Percentiles rank a stretch among this genome's conserved stretches.
phyloP scores from a whole-genome alignment of 2,113 vertebrate genomes.

The Prochilodus magdalenae region DNA sequence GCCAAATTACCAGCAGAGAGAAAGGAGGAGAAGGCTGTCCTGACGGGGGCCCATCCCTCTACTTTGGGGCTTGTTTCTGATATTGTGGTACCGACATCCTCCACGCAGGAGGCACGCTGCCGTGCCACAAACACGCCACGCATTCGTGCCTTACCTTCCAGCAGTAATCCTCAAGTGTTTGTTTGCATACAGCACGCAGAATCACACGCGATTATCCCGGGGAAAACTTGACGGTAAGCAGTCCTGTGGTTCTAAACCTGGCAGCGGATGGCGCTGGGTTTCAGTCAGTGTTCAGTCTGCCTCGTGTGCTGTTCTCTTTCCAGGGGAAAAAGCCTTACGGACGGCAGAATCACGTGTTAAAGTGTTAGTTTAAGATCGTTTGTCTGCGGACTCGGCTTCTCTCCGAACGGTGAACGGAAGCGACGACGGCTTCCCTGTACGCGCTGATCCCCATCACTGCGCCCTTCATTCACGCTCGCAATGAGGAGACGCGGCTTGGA shows the following conservation, averaged over 20 bases:
- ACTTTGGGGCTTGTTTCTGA: background rate
- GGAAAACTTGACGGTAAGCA: constrained; percentile 64
- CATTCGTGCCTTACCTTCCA: constrained; percentile 7
- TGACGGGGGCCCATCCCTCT: background rate
- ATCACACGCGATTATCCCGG: constrained; percentile 62
- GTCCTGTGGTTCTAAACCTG: constrained; percentile 6
- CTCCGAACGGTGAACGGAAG: constrained; percentile 51
- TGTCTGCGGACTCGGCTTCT: constrained; percentile 58
- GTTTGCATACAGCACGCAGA: background rate
- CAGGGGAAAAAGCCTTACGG: background rate
- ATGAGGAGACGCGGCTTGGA: constrained; percentile 49
- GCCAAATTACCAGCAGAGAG: too few relatives aligned
- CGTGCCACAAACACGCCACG: background rate
- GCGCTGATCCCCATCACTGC: constrained; percentile 65
- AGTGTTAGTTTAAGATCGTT: constrained; percentile 33
- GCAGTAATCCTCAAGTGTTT: constrained; percentile 13
- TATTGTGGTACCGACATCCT: background rate
- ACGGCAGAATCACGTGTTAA: constrained; percentile 4
- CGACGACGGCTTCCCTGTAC: constrained; percentile 56
- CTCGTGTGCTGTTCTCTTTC: constrained; percentile 21
- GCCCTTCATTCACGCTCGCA: constrained; percentile 57
- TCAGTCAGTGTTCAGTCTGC: constrained; percentile 50
- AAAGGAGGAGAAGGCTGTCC: background rate
- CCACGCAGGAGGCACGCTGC: too few relatives aligned
- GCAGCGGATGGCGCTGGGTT: constrained; percentile 50